Evolutionary conservation across 2,113 vertebrate genomes (phyloP).

Genomic region (Pteruthius melanotis): DNA sequence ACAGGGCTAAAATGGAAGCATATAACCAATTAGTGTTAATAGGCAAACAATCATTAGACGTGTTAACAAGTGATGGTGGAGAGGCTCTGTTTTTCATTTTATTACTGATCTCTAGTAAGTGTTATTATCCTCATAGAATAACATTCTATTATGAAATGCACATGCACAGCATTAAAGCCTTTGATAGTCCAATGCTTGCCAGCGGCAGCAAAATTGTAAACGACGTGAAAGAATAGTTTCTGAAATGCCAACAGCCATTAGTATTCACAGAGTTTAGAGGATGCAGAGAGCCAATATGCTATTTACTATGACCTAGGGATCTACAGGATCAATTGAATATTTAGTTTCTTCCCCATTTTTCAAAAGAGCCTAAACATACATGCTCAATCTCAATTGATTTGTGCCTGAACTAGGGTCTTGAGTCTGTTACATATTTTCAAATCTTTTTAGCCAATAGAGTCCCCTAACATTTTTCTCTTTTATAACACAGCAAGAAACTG

Average conservation of each 20-base stretch:
- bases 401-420: neutral
- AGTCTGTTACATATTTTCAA: neutral
- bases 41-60: slow-evolving; percentile 43
- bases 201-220: neutral
- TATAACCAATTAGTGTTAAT: slow-evolving; percentile 27
- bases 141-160: slow-evolving; percentile 39
- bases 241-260: neutral
- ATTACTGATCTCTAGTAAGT: slow-evolving; percentile 34
- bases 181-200: neutral
- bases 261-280: neutral
- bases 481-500: slow-evolving; percentile 9
- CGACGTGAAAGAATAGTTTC: neutral
- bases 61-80: slow-evolving; percentile 48
- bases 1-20: neutral
- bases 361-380: neutral
- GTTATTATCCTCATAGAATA: slow-evolving; percentile 33
- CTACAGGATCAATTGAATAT: neutral
- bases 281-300: neutral
- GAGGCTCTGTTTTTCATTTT: slow-evolving; percentile 38
- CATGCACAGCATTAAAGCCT: neutral
- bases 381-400: neutral
- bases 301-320: neutral
- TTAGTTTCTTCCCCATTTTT: neutral
- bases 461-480: neutral
- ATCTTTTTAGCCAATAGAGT: neutral